phyloP scores from a whole-genome alignment of 2,888 invertebrate species.

The Toxonevra muliebris region DNA sequence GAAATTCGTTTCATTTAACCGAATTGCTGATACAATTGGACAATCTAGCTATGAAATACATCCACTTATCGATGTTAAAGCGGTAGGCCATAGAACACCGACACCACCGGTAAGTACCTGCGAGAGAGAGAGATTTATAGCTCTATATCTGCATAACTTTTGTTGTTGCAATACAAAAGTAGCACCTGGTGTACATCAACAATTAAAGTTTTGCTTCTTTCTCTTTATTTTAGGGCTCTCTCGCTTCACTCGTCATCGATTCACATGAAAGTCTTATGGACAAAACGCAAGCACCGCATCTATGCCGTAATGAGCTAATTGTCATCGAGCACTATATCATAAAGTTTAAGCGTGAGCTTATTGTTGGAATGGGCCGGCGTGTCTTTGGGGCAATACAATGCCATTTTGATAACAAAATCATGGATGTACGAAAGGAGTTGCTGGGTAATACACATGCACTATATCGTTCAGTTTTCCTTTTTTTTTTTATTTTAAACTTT shows the following conservation, averaged over 20 bases:
- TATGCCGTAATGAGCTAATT: constrained; percentile 53
- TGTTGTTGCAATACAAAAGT: neutral
- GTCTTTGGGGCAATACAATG: constrained; percentile 60
- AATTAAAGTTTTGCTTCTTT: neutral
- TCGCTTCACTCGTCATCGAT: constrained; percentile 55
- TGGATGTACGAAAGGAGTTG: constrained; percentile 54
- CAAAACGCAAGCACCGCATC: constrained; percentile 43
- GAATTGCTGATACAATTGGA: constrained; percentile 55
- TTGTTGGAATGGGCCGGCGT: constrained; percentile 56
- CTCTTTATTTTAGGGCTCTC: constrained; percentile 50
- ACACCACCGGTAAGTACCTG: constrained; percentile 55
- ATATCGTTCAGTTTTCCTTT: neutral
- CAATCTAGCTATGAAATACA: constrained; percentile 57
- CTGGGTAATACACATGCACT: constrained; percentile 43
- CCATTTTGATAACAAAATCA: constrained; percentile 53
- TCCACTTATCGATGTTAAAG: constrained; percentile 53
- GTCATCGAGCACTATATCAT: constrained; percentile 60
- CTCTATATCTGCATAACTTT: no score
- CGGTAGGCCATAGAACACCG: constrained; percentile 50
- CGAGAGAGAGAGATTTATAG: neutral
- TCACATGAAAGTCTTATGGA: constrained; percentile 44
- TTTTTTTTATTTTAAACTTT: neutral
- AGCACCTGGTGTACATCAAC: no score
- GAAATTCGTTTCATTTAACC: constrained; percentile 54
- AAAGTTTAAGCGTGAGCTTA: constrained; percentile 58